These are phyloP conservation scores for Nomada flava DNA, from an alignment of 2,888 invertebrate species.

Conservation along the genomic window DNA sequence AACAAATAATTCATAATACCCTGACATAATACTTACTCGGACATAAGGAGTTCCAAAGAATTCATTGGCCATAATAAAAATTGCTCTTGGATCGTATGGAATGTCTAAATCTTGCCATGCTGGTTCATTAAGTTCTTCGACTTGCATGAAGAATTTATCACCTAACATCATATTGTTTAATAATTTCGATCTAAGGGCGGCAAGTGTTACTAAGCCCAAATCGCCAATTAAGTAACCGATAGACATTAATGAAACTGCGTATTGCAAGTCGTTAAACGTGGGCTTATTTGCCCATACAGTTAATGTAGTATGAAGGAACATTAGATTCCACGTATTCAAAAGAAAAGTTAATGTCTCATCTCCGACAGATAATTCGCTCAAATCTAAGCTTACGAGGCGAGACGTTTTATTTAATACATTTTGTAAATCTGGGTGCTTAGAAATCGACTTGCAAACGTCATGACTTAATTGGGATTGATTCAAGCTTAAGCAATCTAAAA, in stretches of 20 bases:
- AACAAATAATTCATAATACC: neutral
- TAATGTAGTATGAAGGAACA: constrained; percentile 80
- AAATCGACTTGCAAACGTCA: constrained; percentile 58
- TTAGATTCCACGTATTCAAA: constrained; percentile 81
- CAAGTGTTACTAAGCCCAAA: constrained; percentile 81
- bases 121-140: constrained; percentile 79
- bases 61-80: constrained; percentile 81
- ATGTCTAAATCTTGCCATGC: constrained; percentile 81
- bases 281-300: constrained; percentile 75
- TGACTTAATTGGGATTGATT: constrained; percentile 52
- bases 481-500: constrained; percentile 58
- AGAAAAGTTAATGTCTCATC: constrained; percentile 81
- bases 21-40: constrained; percentile 62
- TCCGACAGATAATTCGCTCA: constrained; percentile 79
- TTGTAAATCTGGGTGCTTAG: constrained; percentile 66
- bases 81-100: constrained; percentile 77
- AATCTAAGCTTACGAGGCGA: constrained; percentile 74
- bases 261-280: constrained; percentile 72
- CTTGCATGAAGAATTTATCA: constrained; percentile 67
- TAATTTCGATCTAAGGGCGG: constrained; percentile 77
- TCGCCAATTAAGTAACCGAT: constrained; percentile 82
- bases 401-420: constrained; percentile 74
- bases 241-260: constrained; percentile 74
- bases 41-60: constrained; percentile 75
- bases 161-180: constrained; percentile 70